Conservation (phyloP, 2,888 invertebrate species). For the Chloromyia formosa region DNA sequence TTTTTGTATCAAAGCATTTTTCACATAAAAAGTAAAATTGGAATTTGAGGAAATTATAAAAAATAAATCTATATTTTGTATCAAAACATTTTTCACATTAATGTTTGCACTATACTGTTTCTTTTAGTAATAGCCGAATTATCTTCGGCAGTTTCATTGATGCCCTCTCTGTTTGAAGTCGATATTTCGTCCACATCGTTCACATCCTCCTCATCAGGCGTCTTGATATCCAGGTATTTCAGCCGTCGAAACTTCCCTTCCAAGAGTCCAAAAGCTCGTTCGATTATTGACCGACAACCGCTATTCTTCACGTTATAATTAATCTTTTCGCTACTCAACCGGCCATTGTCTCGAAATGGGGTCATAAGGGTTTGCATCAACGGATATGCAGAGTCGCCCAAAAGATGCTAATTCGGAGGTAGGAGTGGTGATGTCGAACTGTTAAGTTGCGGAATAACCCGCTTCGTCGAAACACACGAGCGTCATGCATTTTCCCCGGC, state of each 20-base stretch:
- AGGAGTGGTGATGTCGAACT: too few species aligned
- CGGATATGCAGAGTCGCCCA: slow-evolving; percentile 18
- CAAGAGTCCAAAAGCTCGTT: neutral
- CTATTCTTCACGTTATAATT: neutral
- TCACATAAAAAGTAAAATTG: too few species aligned
- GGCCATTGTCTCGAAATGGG: slow-evolving; percentile 3
- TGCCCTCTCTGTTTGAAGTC: too few species aligned
- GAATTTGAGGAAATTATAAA: too few species aligned
- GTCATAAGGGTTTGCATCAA: neutral
- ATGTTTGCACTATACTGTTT: too few species aligned
- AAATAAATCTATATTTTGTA: too few species aligned
- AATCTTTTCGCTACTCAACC: neutral
- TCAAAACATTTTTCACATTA: too few species aligned
- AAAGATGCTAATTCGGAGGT: neutral
- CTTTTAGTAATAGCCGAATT: too few species aligned
- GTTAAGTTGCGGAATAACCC: neutral
- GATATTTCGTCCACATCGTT: too few species aligned
- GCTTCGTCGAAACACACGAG: neutral
- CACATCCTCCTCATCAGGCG: too few species aligned
- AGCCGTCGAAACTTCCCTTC: neutral
- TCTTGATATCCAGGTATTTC: neutral
- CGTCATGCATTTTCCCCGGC: slow-evolving; percentile 6
- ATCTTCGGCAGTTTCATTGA: too few species aligned
- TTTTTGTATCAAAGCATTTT: too few species aligned
- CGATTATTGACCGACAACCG: neutral